These are phyloP conservation scores for Peromyscus attwateri DNA, from an alignment of 2,797 vertebrate species.

Conservation along the genomic window DNA sequence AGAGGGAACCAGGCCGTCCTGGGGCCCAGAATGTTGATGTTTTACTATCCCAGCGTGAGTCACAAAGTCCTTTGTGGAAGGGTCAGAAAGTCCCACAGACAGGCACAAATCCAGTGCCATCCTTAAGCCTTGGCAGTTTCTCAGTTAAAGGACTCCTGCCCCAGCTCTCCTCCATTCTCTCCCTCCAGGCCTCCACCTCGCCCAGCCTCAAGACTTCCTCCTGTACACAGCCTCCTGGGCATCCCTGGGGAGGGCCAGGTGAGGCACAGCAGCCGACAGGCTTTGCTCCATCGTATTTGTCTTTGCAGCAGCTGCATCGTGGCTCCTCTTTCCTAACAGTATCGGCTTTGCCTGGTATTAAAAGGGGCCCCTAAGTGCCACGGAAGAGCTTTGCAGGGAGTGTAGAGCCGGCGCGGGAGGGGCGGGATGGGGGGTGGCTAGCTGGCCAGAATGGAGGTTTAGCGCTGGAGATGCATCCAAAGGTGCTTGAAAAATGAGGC, in stretches of 20 bases:
- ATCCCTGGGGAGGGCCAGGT: background rate
- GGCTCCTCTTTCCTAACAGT: slow-evolving; percentile 28
- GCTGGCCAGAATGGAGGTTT: background rate
- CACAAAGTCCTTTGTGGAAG: background rate
- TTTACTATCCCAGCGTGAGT: background rate
- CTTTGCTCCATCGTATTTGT: background rate
- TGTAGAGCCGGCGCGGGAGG: background rate
- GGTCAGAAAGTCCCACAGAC: background rate
- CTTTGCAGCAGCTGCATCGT: slow-evolving; percentile 49
- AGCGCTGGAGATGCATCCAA: background rate
- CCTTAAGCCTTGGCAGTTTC: background rate
- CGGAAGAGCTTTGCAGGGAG: slow-evolving; percentile 23
- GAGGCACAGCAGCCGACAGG: background rate
- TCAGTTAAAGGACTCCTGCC: background rate
- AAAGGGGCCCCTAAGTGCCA: slow-evolving; percentile 47
- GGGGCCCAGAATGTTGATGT: background rate
- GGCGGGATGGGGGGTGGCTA: background rate
- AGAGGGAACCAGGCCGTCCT: background rate
- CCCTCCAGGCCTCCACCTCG: too few species aligned
- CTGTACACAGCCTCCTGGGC: background rate
- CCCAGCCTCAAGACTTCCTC: background rate
- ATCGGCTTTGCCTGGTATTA: slow-evolving; percentile 29
- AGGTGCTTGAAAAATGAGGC: background rate
- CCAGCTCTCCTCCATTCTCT: background rate
- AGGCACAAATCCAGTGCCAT: background rate